These are phyloP conservation scores for Chloroceryle inda DNA, from an alignment of 2,797 vertebrate species.

Conservation along the genomic window DNA sequence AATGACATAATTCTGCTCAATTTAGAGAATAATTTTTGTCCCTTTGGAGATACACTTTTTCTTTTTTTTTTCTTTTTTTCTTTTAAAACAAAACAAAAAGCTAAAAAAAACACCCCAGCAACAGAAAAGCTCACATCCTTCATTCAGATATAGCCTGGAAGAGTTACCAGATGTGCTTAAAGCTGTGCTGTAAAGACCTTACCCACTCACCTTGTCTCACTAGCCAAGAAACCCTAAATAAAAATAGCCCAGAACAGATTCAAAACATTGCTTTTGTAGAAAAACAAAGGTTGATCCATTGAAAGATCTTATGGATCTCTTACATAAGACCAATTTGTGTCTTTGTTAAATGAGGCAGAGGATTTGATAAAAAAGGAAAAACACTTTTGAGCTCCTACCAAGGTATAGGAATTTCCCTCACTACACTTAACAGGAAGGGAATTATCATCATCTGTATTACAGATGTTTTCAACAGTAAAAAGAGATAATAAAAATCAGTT, in stretches of 20 bases:
- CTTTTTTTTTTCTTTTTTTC: not conserved
- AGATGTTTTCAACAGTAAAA: not conserved
- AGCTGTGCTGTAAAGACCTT: not conserved
- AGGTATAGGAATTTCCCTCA: not conserved
- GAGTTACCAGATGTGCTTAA: not conserved
- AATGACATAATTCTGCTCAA: not conserved
- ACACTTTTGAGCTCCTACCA: not conserved
- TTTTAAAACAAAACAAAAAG: too few relatives aligned
- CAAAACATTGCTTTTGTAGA: not conserved
- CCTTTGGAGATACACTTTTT: not conserved
- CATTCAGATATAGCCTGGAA: not conserved
- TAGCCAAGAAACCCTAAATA: not conserved
- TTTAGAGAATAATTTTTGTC: not conserved
- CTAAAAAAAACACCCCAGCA: not conserved
- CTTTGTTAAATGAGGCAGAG: not conserved
- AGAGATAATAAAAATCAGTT: not conserved
- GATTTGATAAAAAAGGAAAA: not conserved
- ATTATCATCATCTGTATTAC: not conserved
- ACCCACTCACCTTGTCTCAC: not conserved
- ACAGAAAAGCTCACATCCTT: not conserved
- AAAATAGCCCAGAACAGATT: not conserved
- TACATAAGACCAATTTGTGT: not conserved
- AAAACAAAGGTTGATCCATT: accelerated
- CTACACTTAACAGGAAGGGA: not conserved
- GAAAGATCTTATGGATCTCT: not conserved